Conservation (phyloP, 2,888 invertebrate genomes). For the Sarcophaga carnaria region DNA sequence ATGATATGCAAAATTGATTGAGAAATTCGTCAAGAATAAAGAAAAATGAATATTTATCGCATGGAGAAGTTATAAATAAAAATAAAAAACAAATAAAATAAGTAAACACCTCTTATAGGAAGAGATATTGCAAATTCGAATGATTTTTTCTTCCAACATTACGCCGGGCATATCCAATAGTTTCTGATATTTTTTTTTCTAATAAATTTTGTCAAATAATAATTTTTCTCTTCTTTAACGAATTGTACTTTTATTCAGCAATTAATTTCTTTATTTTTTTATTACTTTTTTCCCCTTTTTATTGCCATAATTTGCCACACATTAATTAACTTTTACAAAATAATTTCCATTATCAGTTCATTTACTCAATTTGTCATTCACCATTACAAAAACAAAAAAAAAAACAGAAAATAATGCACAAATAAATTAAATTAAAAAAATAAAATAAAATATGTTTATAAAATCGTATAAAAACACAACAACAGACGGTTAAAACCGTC, state of each 20-base stretch:
- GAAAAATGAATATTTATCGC: no score
- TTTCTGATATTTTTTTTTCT: no score
- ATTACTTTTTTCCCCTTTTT: not conserved
- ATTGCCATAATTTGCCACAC: conserved; percentile 22
- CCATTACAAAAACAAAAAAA: not conserved
- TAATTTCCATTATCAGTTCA: conserved; percentile 54
- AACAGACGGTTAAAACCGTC: not conserved
- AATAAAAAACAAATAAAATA: no score
- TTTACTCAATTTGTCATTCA: conserved; percentile 50
- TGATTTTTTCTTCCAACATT: no score
- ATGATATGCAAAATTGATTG: no score
- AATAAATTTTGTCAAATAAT: no score
- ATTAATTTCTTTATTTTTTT: not conserved
- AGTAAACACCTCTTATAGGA: no score
- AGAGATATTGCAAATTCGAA: no score
- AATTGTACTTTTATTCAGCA: conserved; percentile 6
- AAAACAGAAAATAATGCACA: not conserved
- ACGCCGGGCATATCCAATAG: no score
- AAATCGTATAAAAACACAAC: not conserved
- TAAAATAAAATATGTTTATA: not conserved
- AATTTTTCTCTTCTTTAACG: no score
- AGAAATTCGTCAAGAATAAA: no score
- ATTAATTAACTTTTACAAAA: conserved; percentile 52
- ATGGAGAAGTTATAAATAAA: no score
- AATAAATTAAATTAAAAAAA: conserved; percentile 30